Evolutionary conservation across 35 echinoderm and acorn worm genomes (phyloP), one percentile per base, ranked within the genome.

Genomic region (Apostichopus parvimensis): DNA sequence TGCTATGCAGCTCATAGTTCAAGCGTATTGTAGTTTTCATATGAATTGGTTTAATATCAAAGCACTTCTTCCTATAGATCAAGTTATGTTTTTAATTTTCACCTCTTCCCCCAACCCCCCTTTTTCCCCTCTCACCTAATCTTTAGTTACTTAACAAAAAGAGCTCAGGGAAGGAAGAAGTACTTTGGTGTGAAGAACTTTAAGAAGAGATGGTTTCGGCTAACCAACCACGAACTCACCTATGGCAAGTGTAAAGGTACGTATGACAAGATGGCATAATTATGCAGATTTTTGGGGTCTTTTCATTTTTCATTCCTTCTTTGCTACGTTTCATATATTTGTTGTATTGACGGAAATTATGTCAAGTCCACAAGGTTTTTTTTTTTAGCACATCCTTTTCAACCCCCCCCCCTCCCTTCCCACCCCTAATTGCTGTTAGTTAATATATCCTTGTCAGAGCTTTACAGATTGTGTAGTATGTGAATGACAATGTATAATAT

Each of bases 141-240:
- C 79, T 82, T 10, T 57, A 98, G 96, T 87, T 93, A 82, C 75
- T 93, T 98, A 93, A 98, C 93, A 65, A 98, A 98, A 45, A 87
- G 96, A 93, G 96, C 96, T 53, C 96, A 98, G 87, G 96, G 96
- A 4, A 98, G 96, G 71, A 98, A 94, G 68, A 94, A 95, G 73
- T 77, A 95, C 2, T 86, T 98, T 76, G 96, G 92, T 77, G 90
- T 98, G 18, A 98, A 98, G 87, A 98, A 98, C 85, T 98, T 98
- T 87, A 98, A 95, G 81, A 95, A 93, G 77, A 89, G 96, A 18
- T 98, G 96, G 96, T 98, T 98, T 53, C 77, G 86, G 57, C 92
- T 98, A 0, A 98, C 96, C 17, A 98, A 95, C 52, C 90, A 87
- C 62, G 94, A 98, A 58, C 79, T 98, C 34, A 94, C 90, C 0